Evolutionary conservation across 2,113 vertebrate genomes (phyloP), one percentile per base, ranked within the genome.

Genomic region (Lepidothrix coronata): DNA sequence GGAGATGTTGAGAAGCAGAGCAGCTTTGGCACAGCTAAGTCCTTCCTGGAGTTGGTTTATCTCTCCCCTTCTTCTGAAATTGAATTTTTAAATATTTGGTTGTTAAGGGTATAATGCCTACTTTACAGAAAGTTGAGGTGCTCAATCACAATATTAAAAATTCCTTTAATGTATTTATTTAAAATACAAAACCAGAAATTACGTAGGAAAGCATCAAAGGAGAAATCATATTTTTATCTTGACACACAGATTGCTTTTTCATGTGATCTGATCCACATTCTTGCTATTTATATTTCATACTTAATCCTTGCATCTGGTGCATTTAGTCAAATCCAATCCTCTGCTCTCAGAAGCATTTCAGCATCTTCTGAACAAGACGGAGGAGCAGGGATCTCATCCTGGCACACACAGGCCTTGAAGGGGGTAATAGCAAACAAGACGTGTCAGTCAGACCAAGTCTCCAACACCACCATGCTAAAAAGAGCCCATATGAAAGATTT

Each of bases 371-470:
- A 48, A 43, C 4, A 20, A 59, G 7, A 33, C 61, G 14, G 22
- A 74, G 46, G 46, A 30, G 6, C 46, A 85, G 31, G 27, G 14
- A 31, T 61, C 14, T 44, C 46, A 41, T 41, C 51, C 59, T 84
- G 55, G 28, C 41, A 41, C 55, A 48, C 8, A 19, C 14, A 57
- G 46, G 54, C 20, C 15, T 71, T n/a, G 17, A 63, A 74, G 20
- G 8, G 6, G 5, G 5, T 22, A 52, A 43, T 0, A 52, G 21
- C 19, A 77, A 61, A 39, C 12, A 57, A 66, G 9, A 5, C 1
- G 1, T 59, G 57, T 35, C 57, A 35, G n/a, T 70, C 44, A 77
- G 35, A 70, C 9, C 10, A 30, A 22, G 13, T 33, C 16, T 80
- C n/a, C 31, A 66, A 14, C 16, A 33, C 8, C 23, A 63, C 33